Base-by-base conservation (phyloP, 1,140 invertebrate genomes). In the Sycophila sp. region DNA sequence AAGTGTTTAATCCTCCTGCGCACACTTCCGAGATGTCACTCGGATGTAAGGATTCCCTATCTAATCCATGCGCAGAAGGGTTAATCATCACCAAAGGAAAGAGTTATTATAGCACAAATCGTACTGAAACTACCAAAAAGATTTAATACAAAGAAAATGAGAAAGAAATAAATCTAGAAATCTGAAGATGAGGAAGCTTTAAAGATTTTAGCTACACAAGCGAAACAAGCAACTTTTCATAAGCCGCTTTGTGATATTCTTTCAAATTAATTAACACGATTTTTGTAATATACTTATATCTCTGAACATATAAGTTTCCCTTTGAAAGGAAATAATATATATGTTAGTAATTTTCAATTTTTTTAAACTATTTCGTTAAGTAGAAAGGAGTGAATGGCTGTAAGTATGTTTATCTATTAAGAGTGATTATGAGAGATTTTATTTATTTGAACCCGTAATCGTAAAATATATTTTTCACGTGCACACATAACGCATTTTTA, bases 211-310 rank as follows among this genome's bases (percentile, higher is more conserved):
- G 34, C 36, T 7, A 34, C 28, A 30, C 51, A 47, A 22, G 36
- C 19, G 6, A 49, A 60, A 34, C 28, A 28, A 38, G n/a, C 26
- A 32, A 70, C 55, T 34, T 64, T 64, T 64, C 60, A 55, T 65
- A 40, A 66, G 32, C 55, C 62, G 69, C 69, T 71, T 71, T 71
- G 69, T 71, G 62, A 71, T 71, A 71, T 71, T 59, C 69, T 71
- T 59, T 71, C 24, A 64, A 47, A 53, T 30, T 13, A 1, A 45
- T 19, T 28, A 55, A 55, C 51, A 55, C 22, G 22, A 55, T 26
- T 70, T 64, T 70, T 70, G 60, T 64, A 69, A 69, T 53, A 69
- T 69, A 69, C 24, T 59, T 55, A 34, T 69, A 55, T 42, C 45
- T 40, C 45, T 63, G 49, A 34, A 10, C 38, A 49, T 49, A 51